phyloP scores from a whole-genome alignment of 2,888 invertebrate species.

The Phymatocera aterrima region DNA sequence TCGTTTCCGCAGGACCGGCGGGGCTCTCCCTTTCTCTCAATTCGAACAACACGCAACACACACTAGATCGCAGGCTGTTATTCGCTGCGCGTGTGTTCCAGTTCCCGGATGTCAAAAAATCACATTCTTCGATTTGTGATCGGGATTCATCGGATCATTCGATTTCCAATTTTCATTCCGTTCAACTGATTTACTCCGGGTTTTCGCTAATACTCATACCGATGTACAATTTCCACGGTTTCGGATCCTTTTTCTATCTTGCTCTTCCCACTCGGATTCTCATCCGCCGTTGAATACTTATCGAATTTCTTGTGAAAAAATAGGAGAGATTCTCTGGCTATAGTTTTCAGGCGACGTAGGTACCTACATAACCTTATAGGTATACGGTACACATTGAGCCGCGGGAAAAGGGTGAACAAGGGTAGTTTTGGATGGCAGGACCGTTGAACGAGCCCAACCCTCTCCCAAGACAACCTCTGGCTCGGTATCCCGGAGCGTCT shows the following conservation, averaged over 20 bases:
- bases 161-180: too few relatives aligned
- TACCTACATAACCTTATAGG: not conserved
- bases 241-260: too few relatives aligned
- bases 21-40: not conserved
- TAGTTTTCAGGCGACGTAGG: not conserved
- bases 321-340: not conserved
- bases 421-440: conserved; percentile 31
- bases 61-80: not conserved
- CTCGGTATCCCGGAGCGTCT: conserved; percentile 35
- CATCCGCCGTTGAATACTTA: too few relatives aligned
- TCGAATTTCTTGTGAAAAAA: too few relatives aligned
- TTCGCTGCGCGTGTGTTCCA: not conserved
- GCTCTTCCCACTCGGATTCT: too few relatives aligned
- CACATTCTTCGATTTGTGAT: too few relatives aligned
- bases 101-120: not conserved
- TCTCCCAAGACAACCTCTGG: conserved; percentile 12
- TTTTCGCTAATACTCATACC: too few relatives aligned
- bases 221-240: too few relatives aligned
- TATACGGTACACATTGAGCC: conserved; percentile 3
- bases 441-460: conserved; percentile 1
- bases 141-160: too few relatives aligned
- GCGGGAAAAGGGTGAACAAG: conserved; percentile 16
- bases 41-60: not conserved
- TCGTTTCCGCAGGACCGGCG: not conserved
- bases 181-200: too few relatives aligned